Evolutionary conservation across 2,797 vertebrate genomes (phyloP), one percentile per base, ranked within the genome.

Genomic region (Lacerta viridis): DNA sequence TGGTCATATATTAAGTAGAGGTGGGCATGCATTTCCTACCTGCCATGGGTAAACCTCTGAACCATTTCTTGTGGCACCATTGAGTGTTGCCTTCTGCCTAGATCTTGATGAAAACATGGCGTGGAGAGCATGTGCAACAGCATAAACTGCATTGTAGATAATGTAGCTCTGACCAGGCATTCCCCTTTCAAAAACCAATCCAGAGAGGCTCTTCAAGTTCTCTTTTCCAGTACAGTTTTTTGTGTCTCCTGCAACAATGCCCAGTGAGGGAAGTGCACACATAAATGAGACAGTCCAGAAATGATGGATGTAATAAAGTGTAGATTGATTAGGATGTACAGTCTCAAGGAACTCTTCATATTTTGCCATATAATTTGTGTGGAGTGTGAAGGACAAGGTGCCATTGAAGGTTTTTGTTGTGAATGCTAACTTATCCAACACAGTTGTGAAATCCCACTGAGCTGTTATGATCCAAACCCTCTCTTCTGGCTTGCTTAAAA

Each of bases 391-490:
- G 36, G 74, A 85, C 27, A 85, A 43, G 8, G 84, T 64, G 27
- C 84, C 84, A 77, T 85, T 76, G 72, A 76, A 64, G 25, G 36
- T 41, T n/a, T 23, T 39, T 3, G 18, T 13, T n/a, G 29, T 61
- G 2, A 25, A 36, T 5, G 84, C 9, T 1, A n/a, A 76, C 2
- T 6, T 25, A 29, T 1, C 6, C 8, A 6, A 41, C 8, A 64
- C 72, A n/a, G 84, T 8, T 41, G 84, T 5, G 10, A 85, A 76
- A 76, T 85, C 84, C 84, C 84, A 85, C 4, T n/a, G 55, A 29
- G 84, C 84, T 11, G 84, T 77, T 10, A 77, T 43, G 55, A 85
- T 66, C 84, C 84, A 85, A 11, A 85, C 55, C 25, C 55, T 41
- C 13, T 85, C 50, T 1, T 76, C 5, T 2, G 72, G 83, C 1